Conservation (phyloP, 2,888 invertebrate genomes). For the Coelopa pilipes region DNA sequence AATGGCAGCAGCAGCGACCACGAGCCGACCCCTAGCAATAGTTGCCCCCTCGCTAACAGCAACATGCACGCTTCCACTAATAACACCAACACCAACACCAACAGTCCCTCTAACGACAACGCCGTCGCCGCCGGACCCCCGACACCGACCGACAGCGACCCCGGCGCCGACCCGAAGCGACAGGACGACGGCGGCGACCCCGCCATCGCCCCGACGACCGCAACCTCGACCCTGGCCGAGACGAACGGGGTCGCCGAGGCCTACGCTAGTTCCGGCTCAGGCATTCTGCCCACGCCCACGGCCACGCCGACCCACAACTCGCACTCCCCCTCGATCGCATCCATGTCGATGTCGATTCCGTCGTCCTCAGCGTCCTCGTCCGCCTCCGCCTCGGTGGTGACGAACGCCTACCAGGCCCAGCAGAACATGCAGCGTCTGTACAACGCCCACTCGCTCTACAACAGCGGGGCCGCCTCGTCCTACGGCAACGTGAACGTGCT, state of each 20-base stretch:
- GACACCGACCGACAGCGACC: neutral
- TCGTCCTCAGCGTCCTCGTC: constrained; percentile 30
- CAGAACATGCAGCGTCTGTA: constrained; percentile 53
- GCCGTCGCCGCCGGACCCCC: constrained; percentile 1
- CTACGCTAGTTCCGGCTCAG: constrained; percentile 26
- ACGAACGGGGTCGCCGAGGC: constrained; percentile 39
- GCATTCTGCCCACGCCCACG: constrained; percentile 51
- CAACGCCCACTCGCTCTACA: constrained; percentile 47
- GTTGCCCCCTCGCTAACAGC: constrained; percentile 7
- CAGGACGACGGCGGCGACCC: constrained; percentile 35
- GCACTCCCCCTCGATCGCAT: too few relatives aligned
- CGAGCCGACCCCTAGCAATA: constrained; percentile 4
- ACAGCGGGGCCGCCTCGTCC: constrained; percentile 39
- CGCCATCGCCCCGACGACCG: neutral
- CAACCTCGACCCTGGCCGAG: constrained; percentile 23
- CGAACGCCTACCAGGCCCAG: constrained; percentile 49
- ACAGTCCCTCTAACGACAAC: neutral
- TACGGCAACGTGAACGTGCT: constrained; percentile 36
- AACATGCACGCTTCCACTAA: constrained; percentile 34
- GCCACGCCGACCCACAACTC: constrained; percentile 14
- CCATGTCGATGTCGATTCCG: too few relatives aligned
- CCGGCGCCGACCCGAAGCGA: constrained; percentile 20
- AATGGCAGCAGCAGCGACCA: constrained; percentile 45
- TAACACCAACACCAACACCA: neutral
- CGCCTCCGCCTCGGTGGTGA: constrained; percentile 41